Evolutionary conservation across 2,797 vertebrate species (phyloP).

Genomic region (Crax fasciolata): DNA sequence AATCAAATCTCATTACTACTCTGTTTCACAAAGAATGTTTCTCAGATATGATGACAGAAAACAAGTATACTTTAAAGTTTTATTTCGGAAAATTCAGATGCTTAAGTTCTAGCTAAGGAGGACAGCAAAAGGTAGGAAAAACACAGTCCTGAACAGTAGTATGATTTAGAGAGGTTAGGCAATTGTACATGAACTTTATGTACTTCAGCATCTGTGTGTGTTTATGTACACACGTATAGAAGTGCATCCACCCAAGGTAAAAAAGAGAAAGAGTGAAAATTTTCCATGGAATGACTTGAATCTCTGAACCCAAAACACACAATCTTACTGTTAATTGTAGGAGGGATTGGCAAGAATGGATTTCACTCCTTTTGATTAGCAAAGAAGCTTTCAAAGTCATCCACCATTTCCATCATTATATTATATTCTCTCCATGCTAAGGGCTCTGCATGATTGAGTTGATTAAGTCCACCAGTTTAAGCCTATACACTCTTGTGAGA

Average conservation of each 20-base stretch:
- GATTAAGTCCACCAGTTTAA: neutral
- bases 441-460: neutral
- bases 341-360: neutral
- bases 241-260: neutral
- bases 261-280: neutral
- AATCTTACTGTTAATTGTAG: neutral
- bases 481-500: neutral
- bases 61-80: neutral
- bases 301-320: neutral
- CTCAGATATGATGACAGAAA: neutral
- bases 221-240: neutral
- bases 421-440: neutral
- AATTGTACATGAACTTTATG: neutral
- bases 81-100: neutral
- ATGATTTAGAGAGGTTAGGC: neutral
- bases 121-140: neutral
- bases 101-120: neutral
- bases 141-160: neutral
- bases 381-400: neutral
- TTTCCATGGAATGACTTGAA: neutral
- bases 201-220: accelerated
- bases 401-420: neutral
- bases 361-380: neutral
- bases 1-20: neutral
- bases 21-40: neutral